These are phyloP conservation scores for Huso huso DNA, from an alignment of 2,797 vertebrate species.

Conservation along the genomic window DNA sequence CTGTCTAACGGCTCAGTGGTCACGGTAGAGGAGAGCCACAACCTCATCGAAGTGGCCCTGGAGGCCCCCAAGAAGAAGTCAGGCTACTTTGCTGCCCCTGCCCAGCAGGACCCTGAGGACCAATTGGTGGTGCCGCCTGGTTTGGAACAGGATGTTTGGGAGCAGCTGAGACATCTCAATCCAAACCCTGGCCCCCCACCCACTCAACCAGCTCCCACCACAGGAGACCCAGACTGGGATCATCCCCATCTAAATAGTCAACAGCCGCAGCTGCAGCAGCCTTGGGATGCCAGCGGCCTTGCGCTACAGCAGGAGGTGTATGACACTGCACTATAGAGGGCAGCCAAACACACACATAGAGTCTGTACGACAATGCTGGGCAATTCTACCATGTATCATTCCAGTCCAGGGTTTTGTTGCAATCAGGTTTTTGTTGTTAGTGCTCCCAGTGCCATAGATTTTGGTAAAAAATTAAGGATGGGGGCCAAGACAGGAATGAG, in stretches of 20 bases:
- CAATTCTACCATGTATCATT: slow-evolving; percentile 35
- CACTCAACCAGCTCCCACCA: slow-evolving; percentile 38
- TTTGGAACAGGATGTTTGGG: slow-evolving; percentile 86
- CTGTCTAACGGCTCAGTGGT: slow-evolving; percentile 92
- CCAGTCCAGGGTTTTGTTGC: slow-evolving; percentile 22
- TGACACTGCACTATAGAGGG: slow-evolving; percentile 81
- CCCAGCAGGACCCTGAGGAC: slow-evolving; percentile 91
- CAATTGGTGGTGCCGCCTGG: slow-evolving; percentile 83
- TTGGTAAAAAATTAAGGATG: too few species aligned
- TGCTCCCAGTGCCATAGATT: too few species aligned
- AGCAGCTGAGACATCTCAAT: slow-evolving; percentile 76
- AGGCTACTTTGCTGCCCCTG: slow-evolving; percentile 89
- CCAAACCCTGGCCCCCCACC: slow-evolving; percentile 38
- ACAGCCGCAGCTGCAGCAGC: slow-evolving; percentile 28
- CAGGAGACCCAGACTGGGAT: slow-evolving; percentile 59
- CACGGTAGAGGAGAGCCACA: slow-evolving; percentile 85
- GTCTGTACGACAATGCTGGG: slow-evolving; percentile 34
- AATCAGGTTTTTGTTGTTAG: too few species aligned
- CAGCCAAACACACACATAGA: slow-evolving; percentile 26
- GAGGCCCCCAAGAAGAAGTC: slow-evolving; percentile 93
- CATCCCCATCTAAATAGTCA: slow-evolving; percentile 34
- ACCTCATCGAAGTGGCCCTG: slow-evolving; percentile 89
- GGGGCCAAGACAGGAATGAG: too few species aligned
- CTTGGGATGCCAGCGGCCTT: slow-evolving; percentile 34
- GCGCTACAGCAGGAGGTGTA: slow-evolving; percentile 75